Conservation (phyloP, 2,113 vertebrate genomes). For the Nicator chloris region DNA sequence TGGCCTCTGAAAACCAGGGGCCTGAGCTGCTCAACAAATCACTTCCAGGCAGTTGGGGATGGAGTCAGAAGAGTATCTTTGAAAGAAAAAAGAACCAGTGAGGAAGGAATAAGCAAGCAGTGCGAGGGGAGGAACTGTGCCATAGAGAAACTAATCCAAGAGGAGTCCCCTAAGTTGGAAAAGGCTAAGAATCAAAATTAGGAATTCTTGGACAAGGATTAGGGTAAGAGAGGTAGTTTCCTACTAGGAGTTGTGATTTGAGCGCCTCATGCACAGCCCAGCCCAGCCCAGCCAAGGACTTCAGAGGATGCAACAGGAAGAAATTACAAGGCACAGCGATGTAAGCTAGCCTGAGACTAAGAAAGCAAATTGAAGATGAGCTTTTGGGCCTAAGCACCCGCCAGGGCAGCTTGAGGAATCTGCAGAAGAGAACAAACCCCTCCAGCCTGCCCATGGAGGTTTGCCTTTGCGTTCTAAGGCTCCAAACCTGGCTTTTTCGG, state of each 20-base stretch:
- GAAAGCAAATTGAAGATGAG: background rate
- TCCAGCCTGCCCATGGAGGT: background rate
- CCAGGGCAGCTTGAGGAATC: background rate
- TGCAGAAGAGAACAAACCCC: background rate
- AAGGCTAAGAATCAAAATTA: background rate
- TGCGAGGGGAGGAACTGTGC: background rate
- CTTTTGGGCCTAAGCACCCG: background rate
- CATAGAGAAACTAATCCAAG: background rate
- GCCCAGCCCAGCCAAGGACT: background rate
- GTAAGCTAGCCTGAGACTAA: background rate
- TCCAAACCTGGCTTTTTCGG: background rate
- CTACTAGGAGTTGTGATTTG: background rate
- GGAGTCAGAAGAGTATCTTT: background rate
- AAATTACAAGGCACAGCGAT: background rate
- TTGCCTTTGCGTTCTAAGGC: background rate
- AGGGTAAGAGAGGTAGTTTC: background rate
- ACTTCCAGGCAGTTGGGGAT: background rate
- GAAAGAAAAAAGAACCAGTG: background rate
- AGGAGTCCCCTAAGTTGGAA: background rate
- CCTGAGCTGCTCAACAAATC: background rate
- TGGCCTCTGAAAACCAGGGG: background rate
- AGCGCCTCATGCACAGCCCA: background rate
- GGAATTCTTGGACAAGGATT: background rate
- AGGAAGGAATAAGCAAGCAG: background rate
- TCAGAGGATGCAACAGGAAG: background rate